phyloP scores from a whole-genome alignment of 2,888 invertebrate genomes.

The Dendrolimus houi region DNA sequence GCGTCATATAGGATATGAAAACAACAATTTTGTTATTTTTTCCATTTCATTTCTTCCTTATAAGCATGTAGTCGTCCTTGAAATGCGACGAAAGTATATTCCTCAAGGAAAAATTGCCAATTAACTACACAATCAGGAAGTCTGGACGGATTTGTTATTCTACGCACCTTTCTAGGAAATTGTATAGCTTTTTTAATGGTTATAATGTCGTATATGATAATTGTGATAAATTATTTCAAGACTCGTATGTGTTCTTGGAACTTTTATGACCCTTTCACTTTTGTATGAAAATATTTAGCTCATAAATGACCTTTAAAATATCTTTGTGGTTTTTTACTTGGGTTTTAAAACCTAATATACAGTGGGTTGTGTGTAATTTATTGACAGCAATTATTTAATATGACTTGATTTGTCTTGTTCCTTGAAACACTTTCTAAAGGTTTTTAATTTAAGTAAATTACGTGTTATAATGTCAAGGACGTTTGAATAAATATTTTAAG shows the following conservation, averaged over 20 bases:
- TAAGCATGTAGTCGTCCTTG: constrained; percentile 14
- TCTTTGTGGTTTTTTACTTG: too few species aligned
- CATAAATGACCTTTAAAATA: too few species aligned
- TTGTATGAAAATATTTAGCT: too few species aligned
- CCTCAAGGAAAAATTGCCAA: constrained; percentile 6
- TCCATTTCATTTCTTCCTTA: constrained; percentile 9
- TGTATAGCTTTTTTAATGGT: not conserved
- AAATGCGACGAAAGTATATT: constrained; percentile 12
- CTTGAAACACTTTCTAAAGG: not conserved
- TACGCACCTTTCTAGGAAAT: constrained; percentile 23
- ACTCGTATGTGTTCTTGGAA: too few species aligned
- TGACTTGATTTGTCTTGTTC: too few species aligned
- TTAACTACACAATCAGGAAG: constrained; percentile 14
- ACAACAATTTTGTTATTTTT: constrained; percentile 10
- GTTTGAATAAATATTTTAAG: constrained; percentile 2
- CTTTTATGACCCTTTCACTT: too few species aligned
- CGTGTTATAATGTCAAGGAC: constrained; percentile 19
- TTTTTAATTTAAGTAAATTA: constrained; percentile 6
- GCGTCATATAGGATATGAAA: constrained; percentile 19
- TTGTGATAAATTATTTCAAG: too few species aligned
- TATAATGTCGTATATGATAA: too few species aligned
- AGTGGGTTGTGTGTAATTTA: too few species aligned
- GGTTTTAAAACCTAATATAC: too few species aligned
- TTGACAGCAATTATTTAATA: too few species aligned
- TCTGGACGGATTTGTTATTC: constrained; percentile 14